Conservation (phyloP, 2,797 vertebrate species). For the Meda fulgida region DNA sequence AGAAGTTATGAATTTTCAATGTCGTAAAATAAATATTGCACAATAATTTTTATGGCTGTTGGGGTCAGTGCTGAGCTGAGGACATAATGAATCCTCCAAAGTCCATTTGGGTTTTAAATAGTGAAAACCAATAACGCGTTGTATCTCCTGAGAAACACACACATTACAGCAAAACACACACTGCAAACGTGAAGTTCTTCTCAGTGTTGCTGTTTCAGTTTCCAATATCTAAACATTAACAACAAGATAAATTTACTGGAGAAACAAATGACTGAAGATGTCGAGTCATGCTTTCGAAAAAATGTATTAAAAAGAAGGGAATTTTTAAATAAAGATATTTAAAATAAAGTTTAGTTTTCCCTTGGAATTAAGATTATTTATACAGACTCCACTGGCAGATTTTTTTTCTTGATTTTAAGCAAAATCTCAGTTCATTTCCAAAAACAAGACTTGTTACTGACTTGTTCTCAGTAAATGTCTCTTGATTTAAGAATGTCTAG, state of each 20-base stretch:
- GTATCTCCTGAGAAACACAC: background rate
- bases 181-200: background rate
- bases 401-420: background rate
- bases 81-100: constrained; percentile 59
- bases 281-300: background rate
- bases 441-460: no score
- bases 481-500: no score
- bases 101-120: constrained; percentile 54
- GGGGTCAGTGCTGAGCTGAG: constrained; percentile 50
- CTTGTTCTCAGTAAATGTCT: no score
- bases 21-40: constrained; percentile 59
- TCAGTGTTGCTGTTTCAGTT: background rate
- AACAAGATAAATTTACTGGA: background rate
- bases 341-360: no score
- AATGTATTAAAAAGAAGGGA: rapidly evolving
- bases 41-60: constrained; percentile 57
- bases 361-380: no score
- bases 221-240: background rate
- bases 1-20: constrained; percentile 55
- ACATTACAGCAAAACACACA: background rate
- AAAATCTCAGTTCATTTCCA: background rate
- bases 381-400: no score
- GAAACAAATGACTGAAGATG: background rate
- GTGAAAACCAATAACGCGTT: constrained; percentile 43
- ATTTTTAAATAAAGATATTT: background rate